Percentiles rank a stretch among this genome's conserved stretches.
Evolutionary conservation across 2,888 invertebrate species (phyloP).

Genomic region (Chrysomela aeneicollis): DNA sequence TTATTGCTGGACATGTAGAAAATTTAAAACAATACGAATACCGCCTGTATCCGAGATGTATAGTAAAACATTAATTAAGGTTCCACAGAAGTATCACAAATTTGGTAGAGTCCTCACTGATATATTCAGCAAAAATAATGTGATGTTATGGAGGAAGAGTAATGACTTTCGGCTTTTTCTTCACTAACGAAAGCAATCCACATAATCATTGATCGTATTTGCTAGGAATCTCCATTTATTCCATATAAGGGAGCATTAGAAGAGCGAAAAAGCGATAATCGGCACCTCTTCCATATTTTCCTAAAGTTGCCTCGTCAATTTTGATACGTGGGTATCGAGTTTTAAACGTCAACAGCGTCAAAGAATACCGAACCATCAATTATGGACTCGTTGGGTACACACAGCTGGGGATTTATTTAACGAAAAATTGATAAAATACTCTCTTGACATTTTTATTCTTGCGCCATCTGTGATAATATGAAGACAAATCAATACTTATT

Average conservation of each 20-base stretch:
- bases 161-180: too few relatives aligned
- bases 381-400: conserved; percentile 22
- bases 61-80: too few relatives aligned
- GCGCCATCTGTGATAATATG: too few relatives aligned
- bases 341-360: conserved; percentile 16
- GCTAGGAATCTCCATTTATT: background rate
- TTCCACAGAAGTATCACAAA: too few relatives aligned
- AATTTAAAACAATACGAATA: too few relatives aligned
- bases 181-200: background rate
- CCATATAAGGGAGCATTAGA: background rate
- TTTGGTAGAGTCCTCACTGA: too few relatives aligned
- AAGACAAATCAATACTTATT: too few relatives aligned
- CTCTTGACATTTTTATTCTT: background rate
- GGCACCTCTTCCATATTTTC: background rate
- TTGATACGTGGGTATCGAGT: background rate
- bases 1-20: too few relatives aligned
- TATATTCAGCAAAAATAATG: too few relatives aligned
- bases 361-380: conserved; percentile 30
- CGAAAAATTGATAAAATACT: conserved; percentile 31
- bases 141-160: too few relatives aligned
- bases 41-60: too few relatives aligned
- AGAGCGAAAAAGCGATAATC: background rate
- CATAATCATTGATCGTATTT: background rate
- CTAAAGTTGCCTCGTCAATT: background rate
- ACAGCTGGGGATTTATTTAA: conserved; percentile 23